Evolutionary conservation across 2,888 invertebrate genomes (phyloP).

Genomic region (Brachynemurus nebulosus): DNA sequence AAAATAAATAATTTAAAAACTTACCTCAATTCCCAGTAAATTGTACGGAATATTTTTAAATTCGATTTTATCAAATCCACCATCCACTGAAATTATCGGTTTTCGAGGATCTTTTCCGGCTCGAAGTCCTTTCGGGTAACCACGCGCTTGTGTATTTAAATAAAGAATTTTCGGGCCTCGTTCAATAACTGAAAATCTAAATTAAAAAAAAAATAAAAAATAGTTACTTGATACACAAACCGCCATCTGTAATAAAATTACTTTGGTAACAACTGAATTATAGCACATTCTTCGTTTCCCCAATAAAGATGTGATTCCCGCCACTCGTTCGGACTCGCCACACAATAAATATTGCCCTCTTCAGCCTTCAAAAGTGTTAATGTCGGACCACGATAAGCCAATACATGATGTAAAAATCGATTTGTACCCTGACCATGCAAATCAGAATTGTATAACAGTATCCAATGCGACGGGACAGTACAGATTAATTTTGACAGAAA

Average conservation of each 20-base stretch:
- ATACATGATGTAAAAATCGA: slow-evolving; percentile 76
- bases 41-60: slow-evolving; percentile 52
- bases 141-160: slow-evolving; percentile 69
- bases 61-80: slow-evolving; percentile 56
- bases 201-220: slow-evolving; percentile 14
- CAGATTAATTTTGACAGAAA: slow-evolving; percentile 52
- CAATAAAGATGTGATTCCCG: slow-evolving; percentile 72
- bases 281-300: slow-evolving; percentile 65
- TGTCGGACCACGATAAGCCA: slow-evolving; percentile 60
- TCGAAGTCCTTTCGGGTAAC: slow-evolving; percentile 71
- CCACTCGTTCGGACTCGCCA: slow-evolving; percentile 72
- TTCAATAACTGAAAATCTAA: slow-evolving; percentile 42
- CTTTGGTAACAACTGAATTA: slow-evolving; percentile 63
- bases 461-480: slow-evolving; percentile 69
- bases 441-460: slow-evolving; percentile 66
- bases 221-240: too few species aligned
- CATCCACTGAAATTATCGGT: slow-evolving; percentile 58
- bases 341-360: slow-evolving; percentile 51
- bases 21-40: slow-evolving; percentile 48
- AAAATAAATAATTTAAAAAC: background rate
- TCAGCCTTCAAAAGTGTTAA: slow-evolving; percentile 43
- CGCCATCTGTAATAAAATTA: slow-evolving; percentile 36
- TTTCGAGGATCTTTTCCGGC: slow-evolving; percentile 68
- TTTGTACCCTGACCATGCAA: slow-evolving; percentile 81
- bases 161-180: slow-evolving; percentile 65